Percentiles rank a stretch among this genome's conserved stretches.
phyloP scores from a whole-genome alignment of 2,113 vertebrate genomes.

The Mesocricetus auratus region DNA sequence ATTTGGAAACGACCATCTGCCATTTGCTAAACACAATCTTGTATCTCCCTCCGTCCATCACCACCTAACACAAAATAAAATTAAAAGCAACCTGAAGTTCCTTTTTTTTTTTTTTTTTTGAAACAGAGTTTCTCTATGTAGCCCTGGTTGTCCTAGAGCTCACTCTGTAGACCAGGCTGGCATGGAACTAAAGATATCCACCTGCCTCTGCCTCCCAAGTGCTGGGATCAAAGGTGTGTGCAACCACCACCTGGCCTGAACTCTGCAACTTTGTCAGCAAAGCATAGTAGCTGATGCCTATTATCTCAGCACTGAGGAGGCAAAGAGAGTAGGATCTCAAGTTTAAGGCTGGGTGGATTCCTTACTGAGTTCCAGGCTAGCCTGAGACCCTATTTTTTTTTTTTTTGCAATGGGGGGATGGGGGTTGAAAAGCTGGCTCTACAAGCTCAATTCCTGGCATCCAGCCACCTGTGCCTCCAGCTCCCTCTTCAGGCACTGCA shows the following conservation, averaged over 20 bases:
- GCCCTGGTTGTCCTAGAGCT: not conserved
- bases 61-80: not conserved
- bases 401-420: no score
- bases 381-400: not conserved
- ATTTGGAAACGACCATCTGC: not conserved
- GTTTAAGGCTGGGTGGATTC: not conserved
- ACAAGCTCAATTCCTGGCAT: not conserved
- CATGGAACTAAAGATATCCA: not conserved
- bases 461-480: not conserved
- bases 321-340: not conserved
- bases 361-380: not conserved
- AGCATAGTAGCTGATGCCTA: not conserved
- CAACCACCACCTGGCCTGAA: not conserved
- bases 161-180: not conserved
- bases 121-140: not conserved
- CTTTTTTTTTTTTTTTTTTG: not conserved
- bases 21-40: not conserved
- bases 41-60: not conserved
- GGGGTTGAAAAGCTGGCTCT: not conserved
- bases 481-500: not conserved
- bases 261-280: not conserved
- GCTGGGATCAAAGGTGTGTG: not conserved
- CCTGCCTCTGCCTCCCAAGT: not conserved
- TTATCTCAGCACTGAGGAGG: not conserved
- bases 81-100: not conserved